Percentiles rank a stretch among this genome's conserved stretches.
Evolutionary conservation across 1,140 invertebrate species (phyloP).

Genomic region (Solenopsis invicta): DNA sequence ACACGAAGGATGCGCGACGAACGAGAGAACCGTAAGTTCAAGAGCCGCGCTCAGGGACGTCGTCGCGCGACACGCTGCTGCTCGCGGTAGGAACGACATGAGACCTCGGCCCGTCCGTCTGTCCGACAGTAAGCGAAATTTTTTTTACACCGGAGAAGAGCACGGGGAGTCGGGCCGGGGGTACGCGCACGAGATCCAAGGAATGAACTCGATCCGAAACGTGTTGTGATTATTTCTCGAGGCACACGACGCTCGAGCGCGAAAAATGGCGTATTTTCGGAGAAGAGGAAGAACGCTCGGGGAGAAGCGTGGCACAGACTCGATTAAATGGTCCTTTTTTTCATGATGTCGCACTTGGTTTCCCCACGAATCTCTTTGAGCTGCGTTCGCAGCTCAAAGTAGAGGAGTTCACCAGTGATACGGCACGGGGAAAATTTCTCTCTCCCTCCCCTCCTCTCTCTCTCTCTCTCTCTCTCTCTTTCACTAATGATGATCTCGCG

Average conservation of each 20-base stretch:
- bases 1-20: conserved; percentile 81
- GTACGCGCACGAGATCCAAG: neutral
- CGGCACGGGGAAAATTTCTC: conserved; percentile 13
- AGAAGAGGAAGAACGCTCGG: neutral
- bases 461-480: neutral
- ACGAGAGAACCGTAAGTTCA: conserved; percentile 82
- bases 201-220: conserved; percentile 52
- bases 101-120: conserved; percentile 47
- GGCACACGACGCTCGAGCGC: neutral
- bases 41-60: conserved; percentile 86
- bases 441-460: too few species aligned
- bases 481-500: conserved; percentile 61
- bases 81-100: conserved; percentile 73
- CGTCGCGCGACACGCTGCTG: conserved; percentile 70
- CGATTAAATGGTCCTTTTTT: conserved; percentile 12
- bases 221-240: conserved; percentile 48
- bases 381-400: neutral
- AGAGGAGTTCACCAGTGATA: neutral
- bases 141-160: conserved; percentile 83
- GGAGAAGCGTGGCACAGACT: neutral
- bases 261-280: conserved; percentile 15
- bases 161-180: conserved; percentile 24
- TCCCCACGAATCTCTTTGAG: conserved; percentile 21
- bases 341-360: neutral
- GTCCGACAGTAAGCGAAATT: conserved; percentile 81